Base-by-base conservation (phyloP, 2,888 invertebrate genomes). In the Crioceris asparagi region DNA sequence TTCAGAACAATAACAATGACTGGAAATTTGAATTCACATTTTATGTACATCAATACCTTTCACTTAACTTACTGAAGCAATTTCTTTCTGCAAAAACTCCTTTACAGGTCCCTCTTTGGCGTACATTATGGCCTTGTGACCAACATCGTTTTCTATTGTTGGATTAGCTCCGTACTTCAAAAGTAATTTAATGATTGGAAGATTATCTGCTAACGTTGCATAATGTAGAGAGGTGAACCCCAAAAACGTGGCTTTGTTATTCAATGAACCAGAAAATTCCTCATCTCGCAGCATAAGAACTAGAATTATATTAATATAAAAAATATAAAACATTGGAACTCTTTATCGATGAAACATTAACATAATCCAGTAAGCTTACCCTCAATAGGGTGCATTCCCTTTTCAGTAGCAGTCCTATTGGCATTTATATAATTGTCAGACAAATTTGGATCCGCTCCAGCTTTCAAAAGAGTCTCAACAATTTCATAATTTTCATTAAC, bases 141-240 rank as follows among this genome's bases (percentile, higher is more conserved):
- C 88, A 36, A 78, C 74, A 56, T 83, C 83, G 66, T 85, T 88
- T 54, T 81, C 77, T 41, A 75, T 61, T 10, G 75, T 72, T 5
- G 83, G 83, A 68, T 83, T 74, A 2, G 82, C 82, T 43, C 87
- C 87, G 49, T 71, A 71, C 40, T 79, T 75, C 8, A 91, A 64
- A 35, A 91, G 68, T 25, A 74, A 63, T 53, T 71, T 66, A 4
- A 83, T 75, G 23, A 76, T 70, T 15, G 69, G 69, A 3, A 68
- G 54, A 47, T 80, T 76, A 65, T 88, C 81, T 2, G 76, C 72
- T 29, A 92, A 67, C 34, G 80, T 85, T 7, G 91, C 90, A 68
- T 92, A 92, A 64, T 92, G 91, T 46, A 92, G 69, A 32, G 90
- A 78, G 37, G 91, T 90, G 65, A 86, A 88, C 19, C 87, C 90